Evolutionary conservation across 2,113 vertebrate genomes (phyloP).

Genomic region (Uria lomvia): DNA sequence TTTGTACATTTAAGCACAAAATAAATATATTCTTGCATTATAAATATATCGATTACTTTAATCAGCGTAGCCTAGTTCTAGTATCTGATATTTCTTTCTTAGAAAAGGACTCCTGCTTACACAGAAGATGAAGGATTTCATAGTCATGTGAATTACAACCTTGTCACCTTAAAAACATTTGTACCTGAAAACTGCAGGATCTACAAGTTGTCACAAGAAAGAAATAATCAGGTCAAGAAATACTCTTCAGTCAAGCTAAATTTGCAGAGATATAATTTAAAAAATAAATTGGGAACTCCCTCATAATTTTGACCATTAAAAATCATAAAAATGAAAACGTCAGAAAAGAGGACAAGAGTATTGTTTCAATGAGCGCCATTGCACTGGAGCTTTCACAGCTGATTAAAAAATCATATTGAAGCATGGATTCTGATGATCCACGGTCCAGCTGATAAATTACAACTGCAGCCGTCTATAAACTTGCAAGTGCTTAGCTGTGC

Average conservation of each 20-base stretch:
- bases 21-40: neutral
- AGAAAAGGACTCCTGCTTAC: neutral
- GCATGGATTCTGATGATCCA: neutral
- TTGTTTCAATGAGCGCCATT: neutral
- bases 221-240: neutral
- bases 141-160: neutral
- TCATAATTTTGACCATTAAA: neutral
- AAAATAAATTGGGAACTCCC: neutral
- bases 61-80: neutral
- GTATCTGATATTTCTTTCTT: neutral
- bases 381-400: neutral
- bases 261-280: neutral
- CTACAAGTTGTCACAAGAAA: neutral
- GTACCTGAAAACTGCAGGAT: neutral
- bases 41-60: neutral
- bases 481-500: neutral
- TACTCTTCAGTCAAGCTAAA: neutral
- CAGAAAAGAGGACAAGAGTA: neutral
- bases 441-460: neutral
- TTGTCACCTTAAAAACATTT: neutral
- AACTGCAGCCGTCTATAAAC: neutral
- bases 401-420: neutral
- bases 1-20: neutral
- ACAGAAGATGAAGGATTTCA: neutral
- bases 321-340: neutral